Base-by-base conservation (phyloP, 2,113 vertebrate genomes). In the Aphyosemion australe region DNA sequence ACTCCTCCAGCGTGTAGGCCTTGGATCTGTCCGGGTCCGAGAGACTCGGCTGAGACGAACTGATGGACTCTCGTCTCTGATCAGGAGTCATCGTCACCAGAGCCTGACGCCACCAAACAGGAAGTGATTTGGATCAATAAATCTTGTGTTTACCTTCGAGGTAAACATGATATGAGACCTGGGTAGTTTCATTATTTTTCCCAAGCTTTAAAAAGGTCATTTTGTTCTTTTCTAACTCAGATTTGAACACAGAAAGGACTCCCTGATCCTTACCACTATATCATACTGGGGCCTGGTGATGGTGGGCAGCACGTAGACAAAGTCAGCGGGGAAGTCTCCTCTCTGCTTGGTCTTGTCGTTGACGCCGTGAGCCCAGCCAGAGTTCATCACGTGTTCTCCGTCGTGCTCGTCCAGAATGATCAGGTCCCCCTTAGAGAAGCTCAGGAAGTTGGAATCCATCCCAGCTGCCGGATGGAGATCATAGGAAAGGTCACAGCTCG, bases 61-160 rank as follows among this genome's bases (percentile, higher is more conserved):
- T 89, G 51, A 95, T 85, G 5, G 95, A 93, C 19, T 97, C 95
- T 51, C 97, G 93, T 61, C 96, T 94, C 90, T 99, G 95, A 72
- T 95, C 95, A 0, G 97, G 97, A 1, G 96, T 98, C 97, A 99
- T 97, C 0, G 95, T 97, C 54, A 99, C 92, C 39, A 99, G 82
- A n/a, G 95, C 94, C 97, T 99, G 76, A 72, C 62, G 8, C 0
- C 18, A 8, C 20, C 3, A 48, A 32, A 57, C 55, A 57, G n/a
- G 12, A 41, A 18, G 18, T 7, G 8, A 12, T 18, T n/a, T 19
- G 6, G 34, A 7, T 32, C 32, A 32, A 5, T 32, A 5, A 32
- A 32, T 32, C 7, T 5, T 7, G 3, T 32, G 32, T 32, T 32
- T 32, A 7, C 7, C 7, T 32, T 32, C 4, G 7, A 32, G 32